Evolutionary conservation across 2,888 invertebrate genomes (phyloP).

Genomic region (Zygogramma bicolorata): DNA sequence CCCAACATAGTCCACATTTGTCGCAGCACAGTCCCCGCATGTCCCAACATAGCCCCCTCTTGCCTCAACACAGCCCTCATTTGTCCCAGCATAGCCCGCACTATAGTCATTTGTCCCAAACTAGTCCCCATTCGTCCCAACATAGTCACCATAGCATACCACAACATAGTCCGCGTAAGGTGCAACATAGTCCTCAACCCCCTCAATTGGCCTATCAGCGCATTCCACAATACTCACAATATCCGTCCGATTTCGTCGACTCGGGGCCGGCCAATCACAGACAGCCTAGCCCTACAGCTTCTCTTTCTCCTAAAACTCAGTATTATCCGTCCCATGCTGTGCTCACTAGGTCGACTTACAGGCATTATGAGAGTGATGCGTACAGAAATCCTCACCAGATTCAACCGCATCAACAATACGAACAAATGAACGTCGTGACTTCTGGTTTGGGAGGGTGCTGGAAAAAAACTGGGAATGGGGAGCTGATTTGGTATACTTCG

Average conservation of each 20-base stretch:
- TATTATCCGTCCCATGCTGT: constrained; percentile 52
- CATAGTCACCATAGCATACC: constrained; percentile 39
- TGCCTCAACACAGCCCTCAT: constrained; percentile 44
- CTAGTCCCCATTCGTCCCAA: constrained; percentile 43
- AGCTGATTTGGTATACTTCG: constrained; percentile 63
- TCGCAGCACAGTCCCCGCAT: constrained; percentile 33
- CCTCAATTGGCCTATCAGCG: constrained; percentile 30
- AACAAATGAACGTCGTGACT: constrained; percentile 58
- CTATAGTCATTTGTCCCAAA: constrained; percentile 43
- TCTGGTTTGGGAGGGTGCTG: constrained; percentile 65
- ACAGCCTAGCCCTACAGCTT: constrained; percentile 55
- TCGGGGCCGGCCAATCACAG: constrained; percentile 40
- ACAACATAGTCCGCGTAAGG: constrained; percentile 37
- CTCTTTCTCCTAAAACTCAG: constrained; percentile 48
- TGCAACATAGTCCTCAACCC: constrained; percentile 42
- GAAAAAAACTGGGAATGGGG: constrained; percentile 63
- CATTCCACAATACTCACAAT: constrained; percentile 33
- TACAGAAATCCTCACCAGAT: constrained; percentile 61
- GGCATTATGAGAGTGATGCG: constrained; percentile 39
- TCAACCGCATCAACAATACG: constrained; percentile 65
- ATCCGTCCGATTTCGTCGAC: constrained; percentile 27
- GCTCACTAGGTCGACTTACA: constrained; percentile 40
- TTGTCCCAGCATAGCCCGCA: constrained; percentile 40
- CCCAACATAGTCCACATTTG: constrained; percentile 38
- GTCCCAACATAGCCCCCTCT: constrained; percentile 35